Base-by-base conservation (phyloP, 2,888 invertebrate species). In the Frankliniella intonsa region DNA sequence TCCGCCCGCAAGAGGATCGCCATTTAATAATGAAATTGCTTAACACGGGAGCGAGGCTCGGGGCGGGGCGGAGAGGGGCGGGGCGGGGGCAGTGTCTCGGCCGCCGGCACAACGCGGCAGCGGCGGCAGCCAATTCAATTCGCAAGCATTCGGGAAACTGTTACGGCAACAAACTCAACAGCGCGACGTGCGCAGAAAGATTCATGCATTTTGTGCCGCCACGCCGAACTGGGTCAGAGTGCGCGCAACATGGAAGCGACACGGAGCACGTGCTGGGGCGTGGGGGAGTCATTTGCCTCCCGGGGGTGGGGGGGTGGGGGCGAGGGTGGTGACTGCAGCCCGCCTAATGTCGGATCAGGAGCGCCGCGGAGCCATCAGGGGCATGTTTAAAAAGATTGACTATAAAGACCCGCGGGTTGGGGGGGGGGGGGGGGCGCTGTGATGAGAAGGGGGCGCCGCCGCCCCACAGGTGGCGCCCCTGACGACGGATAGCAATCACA, bases 11-110 rank as follows among this genome's bases (percentile, higher is more conserved):
- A 62, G 62, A 5, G 38, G 2, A 38, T 62, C n/a, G n/a, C n/a
- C 62, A 62, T 62, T 62, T 62, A 62, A 62, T 62, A 62, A 62
- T n/a, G n/a, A 62, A 62, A 62, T 62, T 62, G 62, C 62, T 62
- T 17, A 62, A 0, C 38, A 38, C 3, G 38, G 5, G 38, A 38
- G 5, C 38, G 38, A 38, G 38, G n/a, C n/a, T n/a, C n/a, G n/a
- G n/a, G n/a, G n/a, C n/a, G n/a, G n/a, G n/a, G n/a, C n/a, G n/a
- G n/a, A n/a, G n/a, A n/a, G n/a, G n/a, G n/a, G n/a, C n/a, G n/a
- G n/a, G n/a, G n/a, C n/a, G n/a, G n/a, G n/a, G 5, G 38, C 38
- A 38, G 38, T 2, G 38, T 38, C 38, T 38, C 38, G 38, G 3
- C 38, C 38, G 38, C 5, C 38, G 38, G 38, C 38, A n/a, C n/a